These are phyloP conservation scores for Malacoraja senta DNA, from an alignment of 2,797 vertebrate genomes.

Conservation along the genomic window DNA sequence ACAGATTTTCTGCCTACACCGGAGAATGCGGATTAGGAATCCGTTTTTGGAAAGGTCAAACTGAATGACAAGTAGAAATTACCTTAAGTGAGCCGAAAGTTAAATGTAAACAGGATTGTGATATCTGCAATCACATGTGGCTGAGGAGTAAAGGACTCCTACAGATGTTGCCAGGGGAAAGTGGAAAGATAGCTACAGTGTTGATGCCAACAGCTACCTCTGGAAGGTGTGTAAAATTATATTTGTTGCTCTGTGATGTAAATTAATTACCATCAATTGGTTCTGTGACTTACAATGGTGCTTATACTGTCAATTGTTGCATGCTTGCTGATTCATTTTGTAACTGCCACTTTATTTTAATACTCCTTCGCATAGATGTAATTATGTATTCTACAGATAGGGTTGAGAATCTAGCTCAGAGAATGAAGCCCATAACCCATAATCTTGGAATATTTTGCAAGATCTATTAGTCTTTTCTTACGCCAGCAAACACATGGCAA, in stretches of 20 bases:
- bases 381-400: not conserved
- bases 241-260: not conserved
- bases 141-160: not conserved
- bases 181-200: not conserved
- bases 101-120: not conserved
- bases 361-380: not conserved
- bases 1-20: not conserved
- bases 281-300: not conserved
- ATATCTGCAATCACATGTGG: not conserved
- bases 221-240: not conserved
- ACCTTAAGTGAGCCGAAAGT: not conserved
- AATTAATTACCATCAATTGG: not conserved
- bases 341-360: not conserved
- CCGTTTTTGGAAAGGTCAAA: not conserved
- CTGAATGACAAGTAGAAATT: not conserved
- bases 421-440: not conserved
- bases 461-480: not conserved
- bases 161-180: not conserved
- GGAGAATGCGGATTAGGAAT: not conserved
- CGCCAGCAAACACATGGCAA: not conserved
- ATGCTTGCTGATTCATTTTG: not conserved
- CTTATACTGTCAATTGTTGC: not conserved
- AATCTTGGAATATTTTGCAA: not conserved
- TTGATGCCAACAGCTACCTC: conserved; percentile 8
- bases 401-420: not conserved